Base-by-base conservation (phyloP, 2,797 vertebrate species). In the Gadopsis bispinosus region DNA sequence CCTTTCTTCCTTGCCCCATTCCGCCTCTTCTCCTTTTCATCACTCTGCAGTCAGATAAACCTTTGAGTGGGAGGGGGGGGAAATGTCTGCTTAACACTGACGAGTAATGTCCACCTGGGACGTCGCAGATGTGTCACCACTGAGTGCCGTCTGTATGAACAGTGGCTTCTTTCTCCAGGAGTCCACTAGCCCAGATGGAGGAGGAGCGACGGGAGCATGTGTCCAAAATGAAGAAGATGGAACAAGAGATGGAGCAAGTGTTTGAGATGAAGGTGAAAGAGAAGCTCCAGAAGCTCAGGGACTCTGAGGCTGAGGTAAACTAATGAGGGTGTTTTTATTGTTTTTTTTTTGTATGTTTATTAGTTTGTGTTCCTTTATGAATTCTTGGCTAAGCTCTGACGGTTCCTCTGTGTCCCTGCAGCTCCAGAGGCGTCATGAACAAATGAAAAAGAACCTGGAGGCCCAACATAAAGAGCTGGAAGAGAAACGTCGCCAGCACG, bases 401-500 rank as follows among this genome's bases (percentile, higher is more conserved):
- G 37, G 9, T 12, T 0, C 63, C 1, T 13, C 53, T 59, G 61
- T 43, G 7, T 58, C 26, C 19, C 73, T 82, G 69, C 77, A 99
- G 98, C 96, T 99, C 70, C 97, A 98, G 73, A 93, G 97, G 60
- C 97, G 98, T 84, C 97, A 99, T 0, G 98, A 99, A 89, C 98
- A 99, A 89, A 99, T 99, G 98, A 99, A 98, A 81, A 99, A 98
- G 95, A 99, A 99, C 88, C 95, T 99, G 93, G 98, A 99, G 92
- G 97, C 97, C 39, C 98, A 99, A 71, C 97, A 99, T 93, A 97
- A 96, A 92, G 98, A 99, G 79, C 85, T 99, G 86, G 98, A 99
- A 90, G 98, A 99, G 83, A 97, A 97, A 67, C 94, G 97, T 0
- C 97, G 96, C 77, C 97, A 97, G 75, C 76, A 96, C 62, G 97